Conservation (phyloP, 1,140 invertebrate genomes). For the Drosophila baimaii region DNA sequence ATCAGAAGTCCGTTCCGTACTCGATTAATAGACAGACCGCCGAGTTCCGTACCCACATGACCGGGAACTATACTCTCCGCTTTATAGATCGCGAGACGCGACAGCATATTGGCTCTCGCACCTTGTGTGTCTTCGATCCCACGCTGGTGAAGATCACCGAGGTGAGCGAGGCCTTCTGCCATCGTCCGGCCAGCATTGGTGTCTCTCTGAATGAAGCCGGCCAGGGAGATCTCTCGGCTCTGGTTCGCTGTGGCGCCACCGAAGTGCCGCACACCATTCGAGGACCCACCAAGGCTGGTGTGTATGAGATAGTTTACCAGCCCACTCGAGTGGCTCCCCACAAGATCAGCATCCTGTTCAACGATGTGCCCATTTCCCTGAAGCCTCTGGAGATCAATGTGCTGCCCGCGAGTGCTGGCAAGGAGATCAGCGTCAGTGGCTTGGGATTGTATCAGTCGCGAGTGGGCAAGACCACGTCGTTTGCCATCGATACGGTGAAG, state of each 20-base stretch:
- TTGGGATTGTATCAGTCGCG: slow-evolving; percentile 93
- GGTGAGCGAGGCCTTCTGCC: slow-evolving; percentile 91
- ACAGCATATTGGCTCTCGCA: slow-evolving; percentile 85
- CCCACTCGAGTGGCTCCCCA: slow-evolving; percentile 92
- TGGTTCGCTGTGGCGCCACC: slow-evolving; percentile 91
- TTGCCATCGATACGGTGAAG: slow-evolving; percentile 95
- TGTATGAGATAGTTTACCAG: slow-evolving; percentile 94
- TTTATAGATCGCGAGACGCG: slow-evolving; percentile 83
- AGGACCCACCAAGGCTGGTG: slow-evolving; percentile 87
- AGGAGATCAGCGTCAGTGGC: slow-evolving; percentile 88
- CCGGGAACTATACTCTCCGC: slow-evolving; percentile 85
- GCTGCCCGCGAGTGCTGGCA: slow-evolving; percentile 87
- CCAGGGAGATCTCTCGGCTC: slow-evolving; percentile 91
- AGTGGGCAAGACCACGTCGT: slow-evolving; percentile 91
- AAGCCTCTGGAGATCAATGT: slow-evolving; percentile 86
- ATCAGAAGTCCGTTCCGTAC: slow-evolving; percentile 85
- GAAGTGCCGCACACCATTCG: slow-evolving; percentile 92
- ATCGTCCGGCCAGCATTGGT: slow-evolving; percentile 90
- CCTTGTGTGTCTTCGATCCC: slow-evolving; percentile 94
- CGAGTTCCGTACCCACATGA: slow-evolving; percentile 85
- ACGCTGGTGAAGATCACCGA: slow-evolving; percentile 91
- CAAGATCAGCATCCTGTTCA: slow-evolving; percentile 91
- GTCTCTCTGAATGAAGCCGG: slow-evolving; percentile 91
- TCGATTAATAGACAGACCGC: slow-evolving; percentile 85
- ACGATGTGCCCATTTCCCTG: slow-evolving; percentile 88